phyloP scores from a whole-genome alignment of 2,888 invertebrate genomes.

The Leptinotarsa haldemani region DNA sequence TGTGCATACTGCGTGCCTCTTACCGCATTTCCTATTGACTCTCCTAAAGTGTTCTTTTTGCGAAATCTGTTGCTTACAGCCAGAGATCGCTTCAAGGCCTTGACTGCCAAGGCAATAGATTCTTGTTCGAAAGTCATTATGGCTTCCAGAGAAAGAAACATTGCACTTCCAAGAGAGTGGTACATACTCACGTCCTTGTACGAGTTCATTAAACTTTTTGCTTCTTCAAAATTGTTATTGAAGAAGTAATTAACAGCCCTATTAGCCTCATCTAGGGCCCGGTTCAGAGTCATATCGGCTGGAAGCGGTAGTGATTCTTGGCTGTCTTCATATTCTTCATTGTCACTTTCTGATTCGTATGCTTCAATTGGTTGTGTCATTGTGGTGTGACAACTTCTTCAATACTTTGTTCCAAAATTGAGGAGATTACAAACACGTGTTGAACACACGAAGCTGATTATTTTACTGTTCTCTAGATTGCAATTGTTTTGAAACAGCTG shows the following conservation, averaged over 20 bases:
- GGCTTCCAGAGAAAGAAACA: slow-evolving; percentile 92
- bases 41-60: slow-evolving; percentile 77
- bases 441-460: too few relatives aligned
- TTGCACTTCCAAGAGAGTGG: slow-evolving; percentile 89
- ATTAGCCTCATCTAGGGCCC: slow-evolving; percentile 81
- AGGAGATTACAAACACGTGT: too few relatives aligned
- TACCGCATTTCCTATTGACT: slow-evolving; percentile 84
- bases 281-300: slow-evolving; percentile 72
- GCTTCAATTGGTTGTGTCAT: background rate
- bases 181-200: slow-evolving; percentile 88
- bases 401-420: too few relatives aligned
- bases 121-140: slow-evolving; percentile 90
- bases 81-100: slow-evolving; percentile 81
- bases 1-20: slow-evolving; percentile 81
- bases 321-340: slow-evolving; percentile 33
- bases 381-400: too few relatives aligned
- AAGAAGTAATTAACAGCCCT: slow-evolving; percentile 88
- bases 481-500: too few relatives aligned
- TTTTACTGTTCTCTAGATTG: too few relatives aligned
- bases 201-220: slow-evolving; percentile 81
- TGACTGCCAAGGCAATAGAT: slow-evolving; percentile 80
- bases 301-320: slow-evolving; percentile 28
- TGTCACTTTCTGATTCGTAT: slow-evolving; percentile 26
- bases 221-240: slow-evolving; percentile 89
- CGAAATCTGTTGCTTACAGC: slow-evolving; percentile 80